phyloP scores from a whole-genome alignment of 2,113 vertebrate species.

The Heterotilapia buettikoferi region DNA sequence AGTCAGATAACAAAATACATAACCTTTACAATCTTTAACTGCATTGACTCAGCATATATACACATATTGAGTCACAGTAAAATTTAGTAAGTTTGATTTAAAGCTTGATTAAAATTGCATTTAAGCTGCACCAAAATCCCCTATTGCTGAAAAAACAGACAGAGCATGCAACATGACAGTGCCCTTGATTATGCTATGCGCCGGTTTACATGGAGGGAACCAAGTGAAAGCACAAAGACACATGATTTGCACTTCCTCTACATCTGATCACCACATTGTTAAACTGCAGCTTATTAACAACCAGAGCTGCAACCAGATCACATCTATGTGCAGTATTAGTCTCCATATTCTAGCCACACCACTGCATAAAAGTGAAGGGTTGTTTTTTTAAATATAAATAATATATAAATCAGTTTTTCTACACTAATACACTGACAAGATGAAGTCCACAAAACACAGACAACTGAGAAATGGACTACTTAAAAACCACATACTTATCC shows the following conservation, averaged over 20 bases:
- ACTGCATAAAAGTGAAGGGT: not conserved
- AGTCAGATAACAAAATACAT: not conserved
- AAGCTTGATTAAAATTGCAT: not conserved
- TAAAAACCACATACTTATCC: not conserved
- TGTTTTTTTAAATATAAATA: not conserved
- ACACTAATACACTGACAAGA: not conserved
- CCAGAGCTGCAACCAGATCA: not conserved
- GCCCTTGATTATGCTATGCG: not conserved
- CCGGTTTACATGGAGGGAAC: not conserved
- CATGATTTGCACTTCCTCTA: not conserved
- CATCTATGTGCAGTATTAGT: not conserved
- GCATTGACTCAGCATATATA: not conserved
- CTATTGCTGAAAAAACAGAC: not conserved
- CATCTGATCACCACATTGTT: not conserved
- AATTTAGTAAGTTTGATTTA: not conserved
- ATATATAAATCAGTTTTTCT: not conserved
- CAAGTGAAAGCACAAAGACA: not conserved
- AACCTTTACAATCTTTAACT: not conserved
- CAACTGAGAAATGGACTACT: slow-evolving; percentile 8
- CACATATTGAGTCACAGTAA: not conserved
- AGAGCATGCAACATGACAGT: not conserved
- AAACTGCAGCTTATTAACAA: not conserved
- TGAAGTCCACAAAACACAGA: not conserved
- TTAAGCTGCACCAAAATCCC: not conserved
- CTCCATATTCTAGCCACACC: not conserved